phyloP scores from a whole-genome alignment of 2,797 vertebrate species.

The Darevskia nairensis region DNA sequence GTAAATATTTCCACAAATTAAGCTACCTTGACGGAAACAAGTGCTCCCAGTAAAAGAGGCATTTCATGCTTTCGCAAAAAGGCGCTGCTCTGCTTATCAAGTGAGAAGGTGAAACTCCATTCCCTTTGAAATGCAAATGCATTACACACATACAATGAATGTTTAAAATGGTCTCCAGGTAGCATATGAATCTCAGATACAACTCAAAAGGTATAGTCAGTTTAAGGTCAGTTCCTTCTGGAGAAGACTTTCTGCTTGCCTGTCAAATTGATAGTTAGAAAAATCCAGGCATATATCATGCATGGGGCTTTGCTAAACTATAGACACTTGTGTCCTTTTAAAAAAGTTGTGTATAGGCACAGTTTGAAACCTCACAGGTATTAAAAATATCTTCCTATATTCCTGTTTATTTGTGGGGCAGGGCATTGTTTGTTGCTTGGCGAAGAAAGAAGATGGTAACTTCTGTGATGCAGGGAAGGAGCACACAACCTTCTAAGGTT shows the following conservation, averaged over 20 bases:
- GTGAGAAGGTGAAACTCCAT: constrained; percentile 15
- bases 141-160: constrained; percentile 15
- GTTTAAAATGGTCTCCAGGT: constrained; percentile 17
- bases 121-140: constrained; percentile 30
- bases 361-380: background rate
- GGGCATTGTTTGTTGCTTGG: background rate
- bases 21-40: constrained; percentile 14
- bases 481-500: background rate
- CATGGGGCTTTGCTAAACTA: background rate
- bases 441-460: background rate
- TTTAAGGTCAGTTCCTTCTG: constrained; percentile 9
- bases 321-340: too few relatives aligned
- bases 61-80: constrained; percentile 6
- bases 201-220: background rate
- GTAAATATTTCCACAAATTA: constrained; percentile 26
- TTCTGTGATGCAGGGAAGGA: background rate
- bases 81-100: constrained; percentile 13
- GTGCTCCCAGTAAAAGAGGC: background rate
- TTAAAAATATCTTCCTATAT: background rate
- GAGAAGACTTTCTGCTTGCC: background rate
- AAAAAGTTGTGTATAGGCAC: background rate
- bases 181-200: constrained; percentile 1
- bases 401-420: background rate
- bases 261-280: constrained; percentile 1
- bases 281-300: background rate